These are phyloP conservation scores for Cantharis rustica DNA, from an alignment of 2,888 invertebrate species.

Conservation along the genomic window DNA sequence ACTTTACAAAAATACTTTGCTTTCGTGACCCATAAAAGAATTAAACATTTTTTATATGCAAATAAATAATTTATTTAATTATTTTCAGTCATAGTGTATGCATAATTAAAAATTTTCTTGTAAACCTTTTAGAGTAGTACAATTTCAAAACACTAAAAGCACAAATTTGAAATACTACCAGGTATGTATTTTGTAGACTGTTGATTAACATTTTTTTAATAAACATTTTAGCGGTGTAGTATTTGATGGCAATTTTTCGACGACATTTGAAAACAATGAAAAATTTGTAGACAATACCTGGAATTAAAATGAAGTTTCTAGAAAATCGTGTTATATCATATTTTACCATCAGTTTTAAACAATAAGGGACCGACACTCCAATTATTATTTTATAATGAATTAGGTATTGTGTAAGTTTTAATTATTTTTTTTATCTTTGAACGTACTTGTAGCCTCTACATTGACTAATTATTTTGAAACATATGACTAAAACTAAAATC, in stretches of 20 bases:
- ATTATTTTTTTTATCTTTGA: slow-evolving; percentile 11
- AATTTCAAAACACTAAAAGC: too few species aligned
- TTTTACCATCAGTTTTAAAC: slow-evolving; percentile 45
- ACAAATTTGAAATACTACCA: not conserved
- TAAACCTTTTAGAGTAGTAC: not conserved
- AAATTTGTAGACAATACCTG: not conserved
- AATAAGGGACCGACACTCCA: slow-evolving; percentile 45
- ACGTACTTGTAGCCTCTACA: not conserved
- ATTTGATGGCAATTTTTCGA: not conserved
- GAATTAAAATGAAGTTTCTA: slow-evolving; percentile 14
- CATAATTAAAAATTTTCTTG: too few species aligned
- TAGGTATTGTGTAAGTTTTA: slow-evolving; percentile 19
- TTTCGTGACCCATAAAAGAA: too few species aligned
- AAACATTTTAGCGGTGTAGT: not conserved
- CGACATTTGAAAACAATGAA: not conserved
- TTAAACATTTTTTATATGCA: too few species aligned
- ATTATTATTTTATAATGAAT: slow-evolving; percentile 48
- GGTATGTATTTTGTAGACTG: not conserved
- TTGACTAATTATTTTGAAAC: not conserved
- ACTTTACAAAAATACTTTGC: too few species aligned
- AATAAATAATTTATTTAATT: too few species aligned
- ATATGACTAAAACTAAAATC: not conserved
- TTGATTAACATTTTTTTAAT: not conserved
- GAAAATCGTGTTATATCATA: slow-evolving; percentile 48
- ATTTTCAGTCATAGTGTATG: too few species aligned